Evolutionary conservation across 2,888 invertebrate genomes (phyloP), one percentile per base, ranked within the genome.

Genomic region (Philopedon plagiatum): DNA sequence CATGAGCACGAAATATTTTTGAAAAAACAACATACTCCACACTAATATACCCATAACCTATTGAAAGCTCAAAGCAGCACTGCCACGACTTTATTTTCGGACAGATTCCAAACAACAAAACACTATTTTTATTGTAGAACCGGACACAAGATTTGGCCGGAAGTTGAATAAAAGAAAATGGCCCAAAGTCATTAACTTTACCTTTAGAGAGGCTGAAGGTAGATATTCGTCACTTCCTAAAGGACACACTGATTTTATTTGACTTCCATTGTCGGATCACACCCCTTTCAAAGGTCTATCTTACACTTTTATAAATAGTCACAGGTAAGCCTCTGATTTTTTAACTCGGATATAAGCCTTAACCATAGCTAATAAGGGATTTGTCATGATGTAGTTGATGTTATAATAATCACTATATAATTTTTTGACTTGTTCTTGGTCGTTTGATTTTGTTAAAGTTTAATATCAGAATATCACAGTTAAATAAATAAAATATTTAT

Each of bases 121-220:
- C 18, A 7, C 49, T 39, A 29, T 64, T 69, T 69, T 63, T 67
- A 73, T 76, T 75, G 74, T 77, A 39, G 66, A 62, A 67, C 62
- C 66, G 41, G 68, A 75, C 71, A 72, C 44, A 69, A 69, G 32
- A 57, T 23, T 19, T 13, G 62, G 46, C 78, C 78, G 78, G 78
- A 79, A 78, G 76, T 75, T 60, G 56, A 73, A 76, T 72, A 75
- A 77, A 74, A 77, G 74, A 75, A 73, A 72, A 75, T 74, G 74
- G 70, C 76, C 57, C 26, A 71, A 73, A 66, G 78, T 77, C 77
- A 77, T 77, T 77, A 76, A 75, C 72, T 75, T 70, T 61, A 71
- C 56, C 71, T 71, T 65, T 71, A 56, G 15, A 66, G 39, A 66
- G 29, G 44, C 29, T 44, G 41, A 61, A 66, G 65, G 61, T 66